A percentile compares a stretch with the other conserved stretches of the same genome.
These are phyloP conservation scores for Drosophila seguyi DNA, from an alignment of 1,140 invertebrate species.

Conservation along the genomic window DNA sequence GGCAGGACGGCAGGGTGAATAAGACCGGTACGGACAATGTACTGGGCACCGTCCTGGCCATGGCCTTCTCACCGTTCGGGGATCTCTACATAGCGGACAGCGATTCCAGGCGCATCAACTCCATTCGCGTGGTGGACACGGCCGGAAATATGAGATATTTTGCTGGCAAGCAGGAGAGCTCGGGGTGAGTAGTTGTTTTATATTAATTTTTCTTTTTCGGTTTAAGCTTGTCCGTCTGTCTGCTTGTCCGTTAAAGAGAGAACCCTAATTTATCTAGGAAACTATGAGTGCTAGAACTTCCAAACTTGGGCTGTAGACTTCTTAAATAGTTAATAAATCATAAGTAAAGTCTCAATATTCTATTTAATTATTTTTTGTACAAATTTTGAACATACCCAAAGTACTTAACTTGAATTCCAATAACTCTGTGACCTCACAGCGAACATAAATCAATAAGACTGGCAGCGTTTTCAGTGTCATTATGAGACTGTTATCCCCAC, in stretches of 20 bases:
- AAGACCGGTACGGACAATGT: slow-evolving; percentile 86
- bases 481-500: background rate
- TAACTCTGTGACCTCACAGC: background rate
- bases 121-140: slow-evolving; percentile 93
- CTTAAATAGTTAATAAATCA: background rate
- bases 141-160: slow-evolving; percentile 94
- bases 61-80: slow-evolving; percentile 96
- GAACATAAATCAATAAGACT: slow-evolving; percentile 16
- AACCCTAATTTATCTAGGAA: background rate
- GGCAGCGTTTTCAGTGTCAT: slow-evolving; percentile 20
- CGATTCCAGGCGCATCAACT: slow-evolving; percentile 95
- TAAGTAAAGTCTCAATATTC: background rate
- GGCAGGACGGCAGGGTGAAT: slow-evolving; percentile 80
- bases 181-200: slow-evolving; percentile 68
- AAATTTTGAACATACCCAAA: background rate
- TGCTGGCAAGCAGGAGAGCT: slow-evolving; percentile 90
- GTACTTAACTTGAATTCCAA: background rate
- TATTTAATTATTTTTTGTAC: background rate
- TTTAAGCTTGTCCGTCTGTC: background rate
- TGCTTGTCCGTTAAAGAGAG: too few relatives aligned
- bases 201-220: background rate
- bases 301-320: too few relatives aligned
- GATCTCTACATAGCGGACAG: slow-evolving; percentile 97
- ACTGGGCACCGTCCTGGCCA: slow-evolving; percentile 91
- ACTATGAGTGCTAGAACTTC: background rate